Percentiles rank a stretch among this genome's conserved stretches.
These are phyloP conservation scores for Strix aluco DNA, from an alignment of 2,113 vertebrate species.

Conservation along the genomic window DNA sequence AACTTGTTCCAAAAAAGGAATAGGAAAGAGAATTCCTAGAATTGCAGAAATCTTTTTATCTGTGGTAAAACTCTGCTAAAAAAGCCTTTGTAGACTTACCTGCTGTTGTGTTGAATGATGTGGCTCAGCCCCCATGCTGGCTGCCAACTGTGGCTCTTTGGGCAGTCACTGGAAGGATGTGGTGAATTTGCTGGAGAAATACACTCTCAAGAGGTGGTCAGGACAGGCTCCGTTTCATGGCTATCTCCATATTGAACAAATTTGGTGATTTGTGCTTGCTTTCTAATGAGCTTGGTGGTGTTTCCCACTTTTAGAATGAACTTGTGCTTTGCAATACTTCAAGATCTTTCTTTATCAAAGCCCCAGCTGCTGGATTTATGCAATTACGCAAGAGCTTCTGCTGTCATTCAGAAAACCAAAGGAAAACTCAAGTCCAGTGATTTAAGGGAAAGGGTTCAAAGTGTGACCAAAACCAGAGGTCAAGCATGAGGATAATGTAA, in stretches of 20 bases:
- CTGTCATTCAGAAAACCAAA: neutral
- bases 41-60: neutral
- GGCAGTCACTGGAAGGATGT: neutral
- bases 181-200: neutral
- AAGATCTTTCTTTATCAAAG: neutral
- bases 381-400: neutral
- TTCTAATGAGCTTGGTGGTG: neutral
- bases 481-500: neutral
- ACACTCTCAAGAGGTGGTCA: neutral
- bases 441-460: neutral
- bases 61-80: neutral
- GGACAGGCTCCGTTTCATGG: neutral
- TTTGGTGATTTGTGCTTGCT: neutral
- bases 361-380: neutral
- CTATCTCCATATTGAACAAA: neutral
- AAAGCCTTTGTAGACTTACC: neutral
- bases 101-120: neutral
- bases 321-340: neutral
- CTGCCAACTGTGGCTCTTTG: neutral
- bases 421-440: neutral
- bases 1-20: neutral
- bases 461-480: neutral
- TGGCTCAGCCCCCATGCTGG: neutral
- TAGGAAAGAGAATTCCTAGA: neutral
- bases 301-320: neutral